Percentiles rank a stretch among this genome's conserved stretches.
phyloP scores from a whole-genome alignment of 2,113 vertebrate genomes.

The Catharus bicknelli region DNA sequence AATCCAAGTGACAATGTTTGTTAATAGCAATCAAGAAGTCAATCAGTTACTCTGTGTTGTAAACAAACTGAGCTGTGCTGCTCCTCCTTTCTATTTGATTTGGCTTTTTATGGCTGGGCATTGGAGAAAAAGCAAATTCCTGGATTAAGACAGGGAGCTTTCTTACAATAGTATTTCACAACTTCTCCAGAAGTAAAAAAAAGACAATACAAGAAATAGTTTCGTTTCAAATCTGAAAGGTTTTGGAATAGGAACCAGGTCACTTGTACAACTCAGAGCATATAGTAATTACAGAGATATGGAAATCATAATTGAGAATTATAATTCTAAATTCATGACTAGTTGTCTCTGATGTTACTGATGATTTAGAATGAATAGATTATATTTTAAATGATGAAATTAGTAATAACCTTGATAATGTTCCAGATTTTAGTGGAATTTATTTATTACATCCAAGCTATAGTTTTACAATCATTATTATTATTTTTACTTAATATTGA shows the following conservation, averaged over 20 bases:
- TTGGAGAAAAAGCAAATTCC: not conserved
- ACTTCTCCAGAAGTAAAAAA: not conserved
- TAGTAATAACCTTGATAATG: not conserved
- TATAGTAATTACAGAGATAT: not conserved
- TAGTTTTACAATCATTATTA: rapidly evolving
- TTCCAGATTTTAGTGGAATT: not conserved
- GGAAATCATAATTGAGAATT: not conserved
- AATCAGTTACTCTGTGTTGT: not conserved
- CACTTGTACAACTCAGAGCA: not conserved
- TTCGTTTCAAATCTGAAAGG: not conserved
- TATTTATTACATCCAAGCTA: not conserved
- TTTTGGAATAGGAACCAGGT: not conserved
- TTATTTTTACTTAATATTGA: not conserved
- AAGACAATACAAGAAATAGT: not conserved
- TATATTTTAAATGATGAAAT: not conserved
- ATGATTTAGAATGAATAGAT: not conserved
- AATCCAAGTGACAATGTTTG: not conserved
- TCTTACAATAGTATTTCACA: not conserved
- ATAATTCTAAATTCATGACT: not conserved
- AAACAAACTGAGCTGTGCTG: not conserved
- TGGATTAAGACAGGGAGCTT: not conserved
- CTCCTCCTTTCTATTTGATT: not conserved
- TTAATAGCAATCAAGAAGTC: not conserved
- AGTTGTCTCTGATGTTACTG: not conserved
- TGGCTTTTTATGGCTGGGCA: not conserved